phyloP scores from a whole-genome alignment of 2,797 vertebrate genomes.

The Fistularia tabacaria region DNA sequence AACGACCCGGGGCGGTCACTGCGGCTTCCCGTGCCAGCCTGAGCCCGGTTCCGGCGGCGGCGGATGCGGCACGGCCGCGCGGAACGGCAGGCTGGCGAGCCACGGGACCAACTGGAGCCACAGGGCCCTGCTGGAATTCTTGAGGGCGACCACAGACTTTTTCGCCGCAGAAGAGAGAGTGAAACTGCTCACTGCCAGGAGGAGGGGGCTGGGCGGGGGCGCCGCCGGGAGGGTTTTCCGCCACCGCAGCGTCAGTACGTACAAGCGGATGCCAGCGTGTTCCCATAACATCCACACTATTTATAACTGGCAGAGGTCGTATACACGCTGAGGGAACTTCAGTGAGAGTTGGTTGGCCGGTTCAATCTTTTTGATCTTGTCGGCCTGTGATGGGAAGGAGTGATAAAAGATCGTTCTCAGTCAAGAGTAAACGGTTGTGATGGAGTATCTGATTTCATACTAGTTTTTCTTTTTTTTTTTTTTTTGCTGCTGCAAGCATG shows the following conservation, averaged over 20 bases:
- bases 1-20: constrained; percentile 77
- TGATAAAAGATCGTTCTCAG: too few species aligned
- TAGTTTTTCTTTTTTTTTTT: not conserved
- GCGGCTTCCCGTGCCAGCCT: constrained; percentile 71
- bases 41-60: constrained; percentile 23
- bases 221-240: constrained; percentile 62
- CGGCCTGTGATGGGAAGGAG: not conserved
- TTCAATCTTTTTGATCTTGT: constrained; percentile 7
- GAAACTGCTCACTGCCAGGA: constrained; percentile 70
- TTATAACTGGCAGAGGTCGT: constrained; percentile 84
- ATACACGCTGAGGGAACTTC: constrained; percentile 72
- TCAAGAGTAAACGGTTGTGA: too few species aligned
- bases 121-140: constrained; percentile 78
- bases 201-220: constrained; percentile 65
- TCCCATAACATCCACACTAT: constrained; percentile 83
- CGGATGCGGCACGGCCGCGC: not conserved
- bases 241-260: constrained; percentile 76
- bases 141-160: constrained; percentile 80
- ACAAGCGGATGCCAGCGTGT: constrained; percentile 74
- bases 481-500: too few species aligned
- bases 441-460: too few species aligned
- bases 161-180: constrained; percentile 76
- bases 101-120: constrained; percentile 74
- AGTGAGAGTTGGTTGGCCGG: constrained; percentile 26
- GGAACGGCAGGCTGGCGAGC: constrained; percentile 15